These are phyloP conservation scores for Steinernema hermaphroditum DNA, from an alignment of 2,888 invertebrate species.

Conservation along the genomic window DNA sequence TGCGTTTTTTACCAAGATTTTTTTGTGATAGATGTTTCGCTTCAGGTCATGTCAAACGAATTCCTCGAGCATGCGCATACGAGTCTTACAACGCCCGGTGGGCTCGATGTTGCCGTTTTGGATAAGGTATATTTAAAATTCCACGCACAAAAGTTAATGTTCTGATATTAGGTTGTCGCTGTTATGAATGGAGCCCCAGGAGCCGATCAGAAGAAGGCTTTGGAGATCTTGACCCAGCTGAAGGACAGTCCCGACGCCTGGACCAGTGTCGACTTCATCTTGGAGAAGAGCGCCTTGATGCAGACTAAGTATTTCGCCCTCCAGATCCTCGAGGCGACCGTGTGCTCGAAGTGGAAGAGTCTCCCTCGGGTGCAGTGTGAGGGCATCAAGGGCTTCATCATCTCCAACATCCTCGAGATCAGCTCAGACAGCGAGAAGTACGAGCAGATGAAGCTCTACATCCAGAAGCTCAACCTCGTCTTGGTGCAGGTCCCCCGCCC, in stretches of 20 bases:
- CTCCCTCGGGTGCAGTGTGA: slow-evolving; percentile 96
- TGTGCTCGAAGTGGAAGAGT: slow-evolving; percentile 98
- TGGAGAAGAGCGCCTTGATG: slow-evolving; percentile 91
- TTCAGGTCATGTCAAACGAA: too few species aligned
- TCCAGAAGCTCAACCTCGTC: slow-evolving; percentile 97
- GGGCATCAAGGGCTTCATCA: slow-evolving; percentile 98
- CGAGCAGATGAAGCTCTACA: slow-evolving; percentile 90
- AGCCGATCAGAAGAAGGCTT: slow-evolving; percentile 59
- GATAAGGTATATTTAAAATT: too few species aligned
- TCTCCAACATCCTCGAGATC: slow-evolving; percentile 95
- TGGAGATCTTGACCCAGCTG: slow-evolving; percentile 55
- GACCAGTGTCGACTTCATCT: slow-evolving; percentile 84
- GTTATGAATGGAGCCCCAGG: slow-evolving; percentile 77
- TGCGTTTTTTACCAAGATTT: too few species aligned
- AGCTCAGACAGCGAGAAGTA: slow-evolving; percentile 86
- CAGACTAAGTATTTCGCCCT: slow-evolving; percentile 99
- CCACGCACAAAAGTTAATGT: neutral
- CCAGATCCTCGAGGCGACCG: slow-evolving; percentile 97
- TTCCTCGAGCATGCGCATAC: too few species aligned
- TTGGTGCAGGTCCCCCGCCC: slow-evolving; percentile 79
- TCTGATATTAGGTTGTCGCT: slow-evolving; percentile 78
- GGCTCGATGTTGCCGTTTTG: too few species aligned
- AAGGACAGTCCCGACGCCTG: slow-evolving; percentile 84
- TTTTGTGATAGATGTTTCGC: too few species aligned
- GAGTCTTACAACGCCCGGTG: too few species aligned